These are phyloP conservation scores for Intellagama lesueurii DNA, from an alignment of 2,797 vertebrate species.

Conservation along the genomic window DNA sequence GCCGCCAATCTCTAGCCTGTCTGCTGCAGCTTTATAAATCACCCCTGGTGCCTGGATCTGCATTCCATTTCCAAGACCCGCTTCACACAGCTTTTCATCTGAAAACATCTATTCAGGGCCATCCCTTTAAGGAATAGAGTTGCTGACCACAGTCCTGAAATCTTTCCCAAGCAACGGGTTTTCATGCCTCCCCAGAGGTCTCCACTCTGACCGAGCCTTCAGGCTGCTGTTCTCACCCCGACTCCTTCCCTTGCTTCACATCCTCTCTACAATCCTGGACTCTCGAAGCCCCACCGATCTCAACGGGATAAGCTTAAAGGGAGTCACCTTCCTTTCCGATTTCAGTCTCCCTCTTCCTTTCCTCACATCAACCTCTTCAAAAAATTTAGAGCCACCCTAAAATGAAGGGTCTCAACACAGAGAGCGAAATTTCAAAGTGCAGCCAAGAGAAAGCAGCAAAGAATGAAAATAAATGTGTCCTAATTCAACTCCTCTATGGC, in stretches of 20 bases:
- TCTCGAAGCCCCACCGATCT: background rate
- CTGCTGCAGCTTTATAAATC: background rate
- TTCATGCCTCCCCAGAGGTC: background rate
- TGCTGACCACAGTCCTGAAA: conserved; percentile 46
- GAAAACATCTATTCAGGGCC: background rate
- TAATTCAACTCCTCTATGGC: background rate
- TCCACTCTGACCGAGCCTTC: background rate
- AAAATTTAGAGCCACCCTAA: background rate
- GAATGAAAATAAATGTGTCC: background rate
- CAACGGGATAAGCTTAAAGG: background rate
- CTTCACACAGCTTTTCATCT: background rate
- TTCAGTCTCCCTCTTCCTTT: background rate
- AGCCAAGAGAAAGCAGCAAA: conserved; percentile 1
- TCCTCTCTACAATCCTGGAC: background rate
- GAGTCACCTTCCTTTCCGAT: background rate
- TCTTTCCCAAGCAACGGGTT: background rate
- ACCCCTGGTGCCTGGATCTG: background rate
- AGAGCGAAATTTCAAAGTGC: conserved; percentile 10
- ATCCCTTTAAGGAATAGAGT: background rate
- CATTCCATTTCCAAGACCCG: background rate
- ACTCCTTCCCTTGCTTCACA: background rate
- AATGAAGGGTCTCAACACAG: background rate
- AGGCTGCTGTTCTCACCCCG: background rate
- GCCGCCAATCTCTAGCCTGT: too few relatives aligned
- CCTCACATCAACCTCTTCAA: background rate